Evolutionary conservation across 2,113 vertebrate species (phyloP).

Genomic region (Spermophilus dauricus): DNA sequence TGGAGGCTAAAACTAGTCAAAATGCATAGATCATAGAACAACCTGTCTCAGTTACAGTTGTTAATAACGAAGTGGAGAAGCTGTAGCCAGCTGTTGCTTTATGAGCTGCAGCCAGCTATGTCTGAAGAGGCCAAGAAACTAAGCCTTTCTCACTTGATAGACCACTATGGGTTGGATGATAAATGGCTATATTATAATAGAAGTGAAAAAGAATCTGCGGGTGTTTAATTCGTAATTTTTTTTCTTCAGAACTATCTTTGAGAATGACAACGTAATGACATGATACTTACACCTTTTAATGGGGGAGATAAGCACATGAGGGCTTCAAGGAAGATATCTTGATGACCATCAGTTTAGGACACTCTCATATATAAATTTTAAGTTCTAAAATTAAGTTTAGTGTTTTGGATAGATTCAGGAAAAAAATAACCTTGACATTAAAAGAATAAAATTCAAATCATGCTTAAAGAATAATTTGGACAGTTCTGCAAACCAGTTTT

Average conservation of each 20-base stretch:
- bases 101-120: slow-evolving; percentile 92
- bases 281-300: slow-evolving; percentile 39
- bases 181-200: slow-evolving; percentile 94
- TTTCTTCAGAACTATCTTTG: slow-evolving; percentile 54
- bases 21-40: slow-evolving; percentile 96
- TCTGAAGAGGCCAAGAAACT: slow-evolving; percentile 89
- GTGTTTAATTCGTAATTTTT: slow-evolving; percentile 71
- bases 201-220: slow-evolving; percentile 93
- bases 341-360: not conserved
- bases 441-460: slow-evolving; percentile 8
- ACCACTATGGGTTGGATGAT: slow-evolving; percentile 94
- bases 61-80: slow-evolving; percentile 95
- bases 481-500: slow-evolving; percentile 41
- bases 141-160: slow-evolving; percentile 93
- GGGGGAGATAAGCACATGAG: slow-evolving; percentile 13
- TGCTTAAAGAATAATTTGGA: slow-evolving; percentile 22
- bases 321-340: not conserved
- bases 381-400: slow-evolving; percentile 42
- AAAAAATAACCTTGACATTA: not conserved
- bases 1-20: slow-evolving; percentile 96
- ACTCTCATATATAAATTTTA: not conserved
- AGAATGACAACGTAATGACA: slow-evolving; percentile 10
- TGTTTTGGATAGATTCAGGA: slow-evolving; percentile 61
- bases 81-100: slow-evolving; percentile 93
- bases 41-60: slow-evolving; percentile 91